Evolutionary conservation across 2,888 invertebrate genomes (phyloP).

Genomic region (Pelosia muscerda): DNA sequence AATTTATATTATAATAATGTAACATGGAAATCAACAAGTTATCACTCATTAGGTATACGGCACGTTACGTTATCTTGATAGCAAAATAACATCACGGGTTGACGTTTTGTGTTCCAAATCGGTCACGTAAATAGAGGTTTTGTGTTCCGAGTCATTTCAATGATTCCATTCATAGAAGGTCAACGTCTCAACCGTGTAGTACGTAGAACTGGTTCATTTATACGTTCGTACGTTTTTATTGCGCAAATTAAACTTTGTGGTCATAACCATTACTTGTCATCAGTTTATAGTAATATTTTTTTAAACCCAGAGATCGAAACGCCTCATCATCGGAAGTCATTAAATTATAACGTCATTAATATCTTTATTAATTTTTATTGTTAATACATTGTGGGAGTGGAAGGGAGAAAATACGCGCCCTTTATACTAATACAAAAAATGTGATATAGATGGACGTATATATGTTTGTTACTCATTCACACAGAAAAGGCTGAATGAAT

Average conservation of each 20-base stretch:
- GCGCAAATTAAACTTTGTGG: background rate
- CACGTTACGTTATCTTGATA: constrained; percentile 46
- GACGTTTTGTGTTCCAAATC: constrained; percentile 58
- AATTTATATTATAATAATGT: background rate
- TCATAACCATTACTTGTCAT: too few relatives aligned
- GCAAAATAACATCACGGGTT: constrained; percentile 32
- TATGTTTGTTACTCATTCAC: background rate
- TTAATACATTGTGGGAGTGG: too few relatives aligned
- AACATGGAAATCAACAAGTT: background rate
- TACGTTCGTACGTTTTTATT: constrained; percentile 8
- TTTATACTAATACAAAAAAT: too few relatives aligned
- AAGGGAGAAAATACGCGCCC: too few relatives aligned
- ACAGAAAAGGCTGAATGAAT: background rate
- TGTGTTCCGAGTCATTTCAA: constrained; percentile 66
- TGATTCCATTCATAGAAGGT: constrained; percentile 52
- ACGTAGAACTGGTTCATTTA: constrained; percentile 24
- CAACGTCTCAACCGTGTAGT: constrained; percentile 34
- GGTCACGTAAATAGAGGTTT: constrained; percentile 63
- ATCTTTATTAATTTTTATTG: too few relatives aligned
- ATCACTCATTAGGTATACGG: constrained; percentile 24
- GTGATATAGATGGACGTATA: too few relatives aligned
- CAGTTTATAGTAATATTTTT: too few relatives aligned
- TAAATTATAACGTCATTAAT: too few relatives aligned
- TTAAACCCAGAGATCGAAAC: too few relatives aligned
- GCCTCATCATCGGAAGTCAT: too few relatives aligned